These are phyloP conservation scores for Dissostichus mawsoni DNA, from an alignment of 2,113 vertebrate genomes.

Conservation along the genomic window DNA sequence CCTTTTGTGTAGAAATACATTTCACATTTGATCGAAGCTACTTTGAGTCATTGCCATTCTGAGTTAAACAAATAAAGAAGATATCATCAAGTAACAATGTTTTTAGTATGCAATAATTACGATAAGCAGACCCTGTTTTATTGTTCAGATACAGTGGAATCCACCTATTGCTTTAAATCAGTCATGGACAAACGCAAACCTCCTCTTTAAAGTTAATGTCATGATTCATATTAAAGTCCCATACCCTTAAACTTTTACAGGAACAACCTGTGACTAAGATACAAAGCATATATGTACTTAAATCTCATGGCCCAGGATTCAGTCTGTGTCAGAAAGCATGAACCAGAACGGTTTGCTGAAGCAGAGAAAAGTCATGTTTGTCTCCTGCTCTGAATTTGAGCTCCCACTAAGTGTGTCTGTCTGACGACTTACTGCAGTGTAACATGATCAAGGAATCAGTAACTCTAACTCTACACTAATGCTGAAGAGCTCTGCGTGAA, in stretches of 20 bases:
- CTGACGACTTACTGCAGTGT: conserved; percentile 33
- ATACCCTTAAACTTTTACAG: too few relatives aligned
- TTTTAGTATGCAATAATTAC: background rate
- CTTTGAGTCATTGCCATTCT: background rate
- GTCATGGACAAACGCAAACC: too few relatives aligned
- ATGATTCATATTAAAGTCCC: too few relatives aligned
- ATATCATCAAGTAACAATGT: too few relatives aligned
- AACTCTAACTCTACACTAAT: conserved; percentile 21
- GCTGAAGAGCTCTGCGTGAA: conserved; percentile 23
- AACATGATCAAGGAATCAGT: conserved; percentile 51
- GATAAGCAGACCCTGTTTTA: background rate
- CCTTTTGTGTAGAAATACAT: background rate
- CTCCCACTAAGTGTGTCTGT: conserved; percentile 33
- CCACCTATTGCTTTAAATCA: background rate
- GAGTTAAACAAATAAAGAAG: background rate
- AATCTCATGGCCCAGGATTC: background rate
- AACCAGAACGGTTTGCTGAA: background rate
- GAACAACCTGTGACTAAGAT: too few relatives aligned
- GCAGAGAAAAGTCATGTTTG: conserved; percentile 5
- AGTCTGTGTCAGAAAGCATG: background rate
- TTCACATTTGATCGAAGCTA: background rate
- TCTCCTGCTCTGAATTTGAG: conserved; percentile 6
- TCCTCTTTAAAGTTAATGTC: background rate
- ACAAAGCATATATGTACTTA: background rate
- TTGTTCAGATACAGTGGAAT: background rate